Conservation (phyloP, 2,113 vertebrate species). For the Rhinichthys klamathensis region DNA sequence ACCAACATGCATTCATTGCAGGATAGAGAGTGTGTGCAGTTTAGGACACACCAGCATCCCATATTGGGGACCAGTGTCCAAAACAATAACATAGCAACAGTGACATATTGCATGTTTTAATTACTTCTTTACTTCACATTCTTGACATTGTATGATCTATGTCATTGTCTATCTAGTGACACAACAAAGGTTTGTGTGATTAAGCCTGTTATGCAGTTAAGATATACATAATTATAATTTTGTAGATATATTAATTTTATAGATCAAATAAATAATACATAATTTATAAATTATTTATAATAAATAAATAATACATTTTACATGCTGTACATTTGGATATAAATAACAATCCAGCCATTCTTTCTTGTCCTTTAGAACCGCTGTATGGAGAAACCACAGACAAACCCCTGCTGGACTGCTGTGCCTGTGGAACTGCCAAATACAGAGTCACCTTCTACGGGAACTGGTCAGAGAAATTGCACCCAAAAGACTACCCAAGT, state of each 20-base stretch:
- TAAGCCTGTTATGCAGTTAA: neutral
- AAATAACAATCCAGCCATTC: neutral
- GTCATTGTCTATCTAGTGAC: neutral
- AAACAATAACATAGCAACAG: too few relatives aligned
- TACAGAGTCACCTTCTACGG: conserved; percentile 89
- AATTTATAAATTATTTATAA: too few relatives aligned
- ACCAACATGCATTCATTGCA: too few relatives aligned
- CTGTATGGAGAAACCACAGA: conserved; percentile 79
- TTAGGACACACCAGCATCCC: too few relatives aligned
- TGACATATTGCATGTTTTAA: neutral
- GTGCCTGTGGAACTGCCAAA: conserved; percentile 89
- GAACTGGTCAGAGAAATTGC: conserved; percentile 89
- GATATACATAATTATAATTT: neutral
- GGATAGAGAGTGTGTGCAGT: too few relatives aligned
- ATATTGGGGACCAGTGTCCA: too few relatives aligned
- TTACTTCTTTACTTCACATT: neutral
- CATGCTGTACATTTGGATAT: neutral
- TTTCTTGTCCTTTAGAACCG: conserved; percentile 68
- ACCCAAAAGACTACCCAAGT: conserved; percentile 90
- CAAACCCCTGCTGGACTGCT: conserved; percentile 84
- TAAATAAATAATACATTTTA: too few relatives aligned
- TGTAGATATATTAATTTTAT: too few relatives aligned
- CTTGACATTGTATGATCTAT: neutral
- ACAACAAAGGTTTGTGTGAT: neutral
- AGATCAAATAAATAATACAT: too few relatives aligned